phyloP scores from a whole-genome alignment of 2,888 invertebrate species.

The Lochmaea crataegi region DNA sequence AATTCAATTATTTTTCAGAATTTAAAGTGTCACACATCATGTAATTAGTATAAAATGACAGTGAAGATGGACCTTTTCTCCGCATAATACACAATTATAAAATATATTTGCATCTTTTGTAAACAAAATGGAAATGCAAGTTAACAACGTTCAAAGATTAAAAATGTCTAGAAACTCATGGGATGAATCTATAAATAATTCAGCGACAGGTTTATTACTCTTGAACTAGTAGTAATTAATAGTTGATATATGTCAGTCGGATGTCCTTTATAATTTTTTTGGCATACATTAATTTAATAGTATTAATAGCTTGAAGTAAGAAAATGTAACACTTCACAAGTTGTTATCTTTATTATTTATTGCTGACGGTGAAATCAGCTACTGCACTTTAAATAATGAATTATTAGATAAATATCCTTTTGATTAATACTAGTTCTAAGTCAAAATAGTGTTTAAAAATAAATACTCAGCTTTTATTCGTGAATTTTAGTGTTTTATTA shows the following conservation, averaged over 20 bases:
- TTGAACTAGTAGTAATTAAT: constrained; percentile 38
- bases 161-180: constrained; percentile 36
- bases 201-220: constrained; percentile 39
- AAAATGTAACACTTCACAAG: constrained; percentile 26
- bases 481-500: no score
- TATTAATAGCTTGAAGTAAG: constrained; percentile 28
- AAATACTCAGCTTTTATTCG: no score
- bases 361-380: constrained; percentile 7
- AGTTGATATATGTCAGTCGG: constrained; percentile 41
- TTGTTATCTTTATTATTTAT: constrained; percentile 29
- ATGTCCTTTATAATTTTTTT: constrained; percentile 38
- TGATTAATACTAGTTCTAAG: not conserved
- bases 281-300: constrained; percentile 28
- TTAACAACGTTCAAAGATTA: constrained; percentile 12
- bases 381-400: constrained; percentile 6
- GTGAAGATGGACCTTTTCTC: not conserved
- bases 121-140: constrained; percentile 24
- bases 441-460: no score
- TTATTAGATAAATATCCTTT: not conserved
- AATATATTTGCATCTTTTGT: not conserved
- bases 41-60: not conserved
- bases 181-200: constrained; percentile 27
- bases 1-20: no score
- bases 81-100: not conserved
- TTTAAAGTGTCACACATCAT: not conserved